Conservation (phyloP, 1,140 invertebrate genomes). For the Leptestheria dahalacensis region DNA sequence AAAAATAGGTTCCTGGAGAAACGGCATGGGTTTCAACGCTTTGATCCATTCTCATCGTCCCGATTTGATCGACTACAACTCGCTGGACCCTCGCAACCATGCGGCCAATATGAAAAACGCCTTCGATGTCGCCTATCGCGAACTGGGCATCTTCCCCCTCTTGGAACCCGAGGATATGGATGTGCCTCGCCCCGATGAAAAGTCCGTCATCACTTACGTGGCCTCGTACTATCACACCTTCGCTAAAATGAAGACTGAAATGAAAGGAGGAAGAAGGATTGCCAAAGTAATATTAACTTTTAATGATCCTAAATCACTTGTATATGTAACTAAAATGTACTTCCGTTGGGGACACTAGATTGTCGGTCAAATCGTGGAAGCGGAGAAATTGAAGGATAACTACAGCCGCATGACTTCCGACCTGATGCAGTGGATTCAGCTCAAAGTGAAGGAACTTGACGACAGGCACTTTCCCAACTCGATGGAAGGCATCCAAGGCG, state of each 20-base stretch:
- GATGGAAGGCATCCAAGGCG: slow-evolving; percentile 82
- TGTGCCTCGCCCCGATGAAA: slow-evolving; percentile 78
- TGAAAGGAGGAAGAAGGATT: slow-evolving; percentile 90
- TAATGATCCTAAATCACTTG: background rate
- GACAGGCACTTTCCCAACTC: slow-evolving; percentile 84
- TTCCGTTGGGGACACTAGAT: no score
- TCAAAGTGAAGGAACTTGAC: slow-evolving; percentile 70
- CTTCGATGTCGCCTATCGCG: slow-evolving; percentile 80
- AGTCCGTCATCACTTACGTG: slow-evolving; percentile 94
- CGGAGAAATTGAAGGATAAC: slow-evolving; percentile 74
- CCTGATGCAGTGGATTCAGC: slow-evolving; percentile 83
- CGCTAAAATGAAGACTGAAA: slow-evolving; percentile 95
- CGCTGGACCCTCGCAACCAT: slow-evolving; percentile 54
- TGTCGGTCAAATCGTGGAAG: slow-evolving; percentile 87
- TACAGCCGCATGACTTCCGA: slow-evolving; percentile 72
- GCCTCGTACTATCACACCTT: slow-evolving; percentile 98
- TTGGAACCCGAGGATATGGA: slow-evolving; percentile 86
- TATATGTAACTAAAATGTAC: slow-evolving; percentile 1
- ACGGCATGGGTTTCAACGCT: slow-evolving; percentile 89
- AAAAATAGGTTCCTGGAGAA: slow-evolving; percentile 86
- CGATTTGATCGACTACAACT: slow-evolving; percentile 74
- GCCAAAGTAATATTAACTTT: slow-evolving; percentile 59
- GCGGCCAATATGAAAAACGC: slow-evolving; percentile 90
- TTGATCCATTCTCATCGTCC: slow-evolving; percentile 90
- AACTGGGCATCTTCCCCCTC: slow-evolving; percentile 72